phyloP scores from a whole-genome alignment of 2,888 invertebrate genomes.

The Polylopha cassiicola region DNA sequence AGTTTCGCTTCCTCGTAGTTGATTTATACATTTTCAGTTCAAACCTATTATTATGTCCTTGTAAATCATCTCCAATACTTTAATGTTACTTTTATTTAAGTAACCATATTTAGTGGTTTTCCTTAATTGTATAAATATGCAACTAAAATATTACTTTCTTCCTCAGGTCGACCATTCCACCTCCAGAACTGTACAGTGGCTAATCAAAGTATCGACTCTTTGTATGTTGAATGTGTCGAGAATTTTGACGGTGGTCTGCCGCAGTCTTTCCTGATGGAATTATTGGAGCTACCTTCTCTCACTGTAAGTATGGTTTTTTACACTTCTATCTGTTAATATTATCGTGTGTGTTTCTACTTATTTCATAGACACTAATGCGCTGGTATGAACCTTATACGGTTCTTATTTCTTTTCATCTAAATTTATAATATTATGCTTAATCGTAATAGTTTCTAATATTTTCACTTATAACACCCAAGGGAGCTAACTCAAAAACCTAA shows the following conservation, averaged over 20 bases:
- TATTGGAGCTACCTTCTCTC: slow-evolving; percentile 83
- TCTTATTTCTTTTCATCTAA: slow-evolving; percentile 1
- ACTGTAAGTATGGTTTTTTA: slow-evolving; percentile 40
- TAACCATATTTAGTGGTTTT: too few relatives aligned
- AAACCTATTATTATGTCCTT: neutral
- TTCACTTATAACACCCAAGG: too few relatives aligned
- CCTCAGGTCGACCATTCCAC: slow-evolving; percentile 89
- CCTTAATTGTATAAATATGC: too few relatives aligned
- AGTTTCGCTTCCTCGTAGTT: too few relatives aligned
- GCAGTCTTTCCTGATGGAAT: slow-evolving; percentile 89
- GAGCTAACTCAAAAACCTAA: too few relatives aligned
- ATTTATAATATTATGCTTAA: neutral
- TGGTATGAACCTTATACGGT: neutral
- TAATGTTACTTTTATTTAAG: too few relatives aligned
- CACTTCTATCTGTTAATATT: neutral
- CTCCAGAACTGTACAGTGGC: slow-evolving; percentile 92
- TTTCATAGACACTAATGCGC: too few relatives aligned
- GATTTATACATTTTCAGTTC: neutral
- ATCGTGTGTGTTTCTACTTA: too few relatives aligned
- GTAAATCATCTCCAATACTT: too few relatives aligned
- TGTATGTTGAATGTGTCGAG: slow-evolving; percentile 91
- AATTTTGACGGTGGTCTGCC: slow-evolving; percentile 93
- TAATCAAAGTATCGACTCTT: slow-evolving; percentile 89
- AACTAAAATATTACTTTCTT: too few relatives aligned
- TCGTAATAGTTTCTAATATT: too few relatives aligned